phyloP scores from a whole-genome alignment of 2,888 invertebrate species.

The Oligia latruncula region DNA sequence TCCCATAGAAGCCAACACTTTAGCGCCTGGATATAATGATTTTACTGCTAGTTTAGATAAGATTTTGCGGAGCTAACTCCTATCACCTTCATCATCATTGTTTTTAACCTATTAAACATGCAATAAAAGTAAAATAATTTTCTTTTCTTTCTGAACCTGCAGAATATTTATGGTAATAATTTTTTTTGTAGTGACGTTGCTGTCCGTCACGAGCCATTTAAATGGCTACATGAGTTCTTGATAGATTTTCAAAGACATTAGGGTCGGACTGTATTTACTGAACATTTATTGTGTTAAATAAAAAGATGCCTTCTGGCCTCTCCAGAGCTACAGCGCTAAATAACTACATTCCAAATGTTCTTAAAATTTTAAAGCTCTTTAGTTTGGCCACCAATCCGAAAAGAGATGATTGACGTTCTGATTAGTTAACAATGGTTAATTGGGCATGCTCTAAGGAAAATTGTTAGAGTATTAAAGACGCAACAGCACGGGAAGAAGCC shows the following conservation, averaged over 20 bases:
- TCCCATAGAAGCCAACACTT: constrained; percentile 40
- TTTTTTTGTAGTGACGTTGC: background rate
- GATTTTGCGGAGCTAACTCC: background rate
- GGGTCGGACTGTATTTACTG: background rate
- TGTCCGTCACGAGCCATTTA: background rate
- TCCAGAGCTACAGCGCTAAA: background rate
- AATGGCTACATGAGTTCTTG: background rate
- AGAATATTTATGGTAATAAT: background rate
- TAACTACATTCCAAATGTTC: background rate
- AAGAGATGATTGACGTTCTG: background rate
- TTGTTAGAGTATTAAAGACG: background rate
- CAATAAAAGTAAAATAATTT: background rate
- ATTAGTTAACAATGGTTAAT: constrained; percentile 8
- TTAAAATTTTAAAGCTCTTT: background rate
- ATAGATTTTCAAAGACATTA: background rate
- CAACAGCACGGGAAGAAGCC: constrained; percentile 7
- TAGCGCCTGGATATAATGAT: constrained; percentile 19
- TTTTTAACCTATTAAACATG: constrained; percentile 7
- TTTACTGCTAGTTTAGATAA: constrained; percentile 14
- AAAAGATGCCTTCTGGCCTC: background rate
- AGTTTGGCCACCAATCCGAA: background rate
- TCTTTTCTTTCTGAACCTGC: background rate
- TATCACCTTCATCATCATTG: background rate
- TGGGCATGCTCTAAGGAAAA: constrained; percentile 27
- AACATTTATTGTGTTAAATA: background rate